Base-by-base conservation (phyloP, 2,888 invertebrate species). In the Papilio gigon region DNA sequence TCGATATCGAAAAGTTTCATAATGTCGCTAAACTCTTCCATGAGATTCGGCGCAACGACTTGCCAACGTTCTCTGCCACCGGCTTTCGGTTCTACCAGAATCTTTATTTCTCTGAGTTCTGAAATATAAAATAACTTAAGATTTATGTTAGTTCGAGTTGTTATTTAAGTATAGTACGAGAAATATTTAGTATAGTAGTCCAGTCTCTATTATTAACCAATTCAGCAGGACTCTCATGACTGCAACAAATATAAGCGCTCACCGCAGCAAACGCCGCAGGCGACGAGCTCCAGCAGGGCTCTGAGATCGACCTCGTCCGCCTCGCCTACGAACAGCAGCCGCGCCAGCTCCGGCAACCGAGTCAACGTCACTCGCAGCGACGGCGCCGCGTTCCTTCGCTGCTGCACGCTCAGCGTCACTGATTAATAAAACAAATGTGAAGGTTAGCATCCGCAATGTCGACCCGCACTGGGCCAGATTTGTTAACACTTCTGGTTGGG, bases 261-360 rank as follows among this genome's bases (percentile, higher is more conserved):
- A 90, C 90, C 86, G 44, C 84, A 77, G 63, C 86, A 88, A 44
- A 88, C 87, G 25, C 91, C 91, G 59, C 82, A 84, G 0, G 89
- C 76, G n/a, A 90, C 69, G 3, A 87, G 77, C 8, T 77, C 59
- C 8, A 89, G 80, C 78, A 86, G 80, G 35, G 78, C 76, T 9
- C 75, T 76, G 0, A 91, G 73, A 59, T 90, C 90, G 1, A 76
- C 72, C 50, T 86, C 85, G 56, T 85, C 84, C 25, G 88, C 83
- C 20, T 69, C 70, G 5, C 90, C 90, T 0, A 84, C 72, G 73
- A 87, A 90, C 63, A 77, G 74, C 25, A 90, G 82, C 0, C 87
- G 78, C 11, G 77, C 79, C 35, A 91, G 75, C 0, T 71, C 77
- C 1, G 90, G 90, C 84, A 90, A 82, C 62, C 87, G 73, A 72